Conservation (phyloP, 1,140 invertebrate genomes). For the Pseudobourletiella spinata region DNA sequence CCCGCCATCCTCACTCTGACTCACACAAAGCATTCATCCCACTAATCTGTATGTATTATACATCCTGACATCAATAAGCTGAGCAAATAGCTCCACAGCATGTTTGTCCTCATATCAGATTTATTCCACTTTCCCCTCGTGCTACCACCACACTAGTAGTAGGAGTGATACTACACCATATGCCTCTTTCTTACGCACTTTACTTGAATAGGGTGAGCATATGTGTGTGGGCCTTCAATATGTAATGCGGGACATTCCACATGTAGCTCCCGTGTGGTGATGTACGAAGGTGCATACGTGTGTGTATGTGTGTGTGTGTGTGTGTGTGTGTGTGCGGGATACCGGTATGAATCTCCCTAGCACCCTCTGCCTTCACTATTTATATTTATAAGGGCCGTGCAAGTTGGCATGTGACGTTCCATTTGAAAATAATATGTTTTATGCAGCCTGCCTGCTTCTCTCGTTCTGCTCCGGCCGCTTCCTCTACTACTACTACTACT, state of each 20-base stretch:
- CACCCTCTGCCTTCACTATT: neutral
- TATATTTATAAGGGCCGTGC: constrained; percentile 18
- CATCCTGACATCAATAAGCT: constrained; percentile 25
- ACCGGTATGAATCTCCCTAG: neutral
- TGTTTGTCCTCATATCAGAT: constrained; percentile 22
- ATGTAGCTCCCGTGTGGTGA: no score
- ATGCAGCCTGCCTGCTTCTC: no score
- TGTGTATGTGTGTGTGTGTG: no score
- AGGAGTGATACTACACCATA: no score
- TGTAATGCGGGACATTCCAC: no score
- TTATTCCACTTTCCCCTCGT: constrained; percentile 7
- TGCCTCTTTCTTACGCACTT: no score
- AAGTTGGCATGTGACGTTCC: constrained; percentile 19
- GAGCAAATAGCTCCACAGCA: constrained; percentile 20
- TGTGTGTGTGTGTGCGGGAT: no score
- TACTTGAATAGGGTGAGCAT: no score
- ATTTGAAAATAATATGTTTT: constrained; percentile 39
- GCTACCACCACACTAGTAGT: neutral
- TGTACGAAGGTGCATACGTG: no score
- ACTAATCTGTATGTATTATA: constrained; percentile 27
- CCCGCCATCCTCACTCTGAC: neutral
- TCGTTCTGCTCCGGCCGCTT: no score
- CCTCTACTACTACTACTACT: no score
- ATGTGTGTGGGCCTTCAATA: no score
- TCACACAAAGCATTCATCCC: constrained; percentile 10